phyloP scores from a whole-genome alignment of 2,797 vertebrate genomes.

The Enteromius paludinosus region DNA sequence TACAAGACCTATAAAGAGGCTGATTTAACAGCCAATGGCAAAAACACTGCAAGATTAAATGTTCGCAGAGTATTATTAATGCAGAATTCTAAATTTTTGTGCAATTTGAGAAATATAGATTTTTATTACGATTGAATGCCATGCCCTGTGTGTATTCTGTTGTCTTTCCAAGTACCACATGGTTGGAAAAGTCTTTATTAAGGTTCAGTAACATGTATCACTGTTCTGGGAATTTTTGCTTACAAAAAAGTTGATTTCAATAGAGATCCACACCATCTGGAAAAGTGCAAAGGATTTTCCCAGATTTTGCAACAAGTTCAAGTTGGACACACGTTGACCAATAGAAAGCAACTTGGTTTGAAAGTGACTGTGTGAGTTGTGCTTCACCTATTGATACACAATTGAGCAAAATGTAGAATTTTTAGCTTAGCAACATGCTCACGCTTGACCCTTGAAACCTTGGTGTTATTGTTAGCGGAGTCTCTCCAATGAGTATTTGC shows the following conservation, averaged over 20 bases:
- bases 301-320: background rate
- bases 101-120: background rate
- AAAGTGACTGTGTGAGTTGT: background rate
- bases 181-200: background rate
- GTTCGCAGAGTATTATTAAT: background rate
- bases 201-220: background rate
- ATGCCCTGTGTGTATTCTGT: background rate
- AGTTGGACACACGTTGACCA: background rate
- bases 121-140: background rate
- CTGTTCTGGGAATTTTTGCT: background rate
- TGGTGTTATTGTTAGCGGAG: background rate
- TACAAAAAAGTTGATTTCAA: background rate
- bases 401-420: background rate
- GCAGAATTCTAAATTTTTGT: background rate
- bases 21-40: conserved; percentile 11
- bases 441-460: background rate
- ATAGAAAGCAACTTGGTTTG: background rate
- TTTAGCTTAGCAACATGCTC: background rate
- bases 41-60: background rate
- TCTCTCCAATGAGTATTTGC: background rate
- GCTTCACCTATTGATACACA: background rate
- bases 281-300: background rate
- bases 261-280: background rate
- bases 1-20: background rate
- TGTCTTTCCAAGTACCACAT: background rate